Conservation (phyloP, 2,113 vertebrate species). For the Lepisosteus osseus region DNA sequence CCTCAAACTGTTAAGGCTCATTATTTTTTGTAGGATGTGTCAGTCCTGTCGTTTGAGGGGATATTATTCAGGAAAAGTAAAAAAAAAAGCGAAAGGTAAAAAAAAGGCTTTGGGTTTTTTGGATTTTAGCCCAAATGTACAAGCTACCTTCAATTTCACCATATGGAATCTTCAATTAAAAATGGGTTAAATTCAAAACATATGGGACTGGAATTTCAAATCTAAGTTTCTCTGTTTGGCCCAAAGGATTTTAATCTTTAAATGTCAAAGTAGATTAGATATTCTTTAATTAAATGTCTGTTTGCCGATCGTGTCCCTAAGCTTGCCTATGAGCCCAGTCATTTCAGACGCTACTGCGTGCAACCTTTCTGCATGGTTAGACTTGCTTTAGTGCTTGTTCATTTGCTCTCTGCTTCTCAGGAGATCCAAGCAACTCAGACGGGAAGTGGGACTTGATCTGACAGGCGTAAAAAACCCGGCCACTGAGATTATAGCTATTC, state of each 20-base stretch:
- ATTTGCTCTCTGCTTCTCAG: constrained; percentile 17
- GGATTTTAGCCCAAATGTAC: not conserved
- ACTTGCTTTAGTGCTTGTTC: constrained; percentile 2
- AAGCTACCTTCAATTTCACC: not conserved
- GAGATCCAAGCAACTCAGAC: constrained; percentile 16
- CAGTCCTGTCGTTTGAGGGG: not conserved
- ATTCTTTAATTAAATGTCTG: constrained; percentile 5
- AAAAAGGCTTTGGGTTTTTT: not conserved
- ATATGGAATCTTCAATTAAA: not conserved
- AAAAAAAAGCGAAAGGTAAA: not conserved
- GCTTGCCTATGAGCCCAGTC: constrained; percentile 3
- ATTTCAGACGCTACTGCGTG: constrained; percentile 14
- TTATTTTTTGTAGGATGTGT: not conserved
- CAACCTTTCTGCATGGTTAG: constrained; percentile 14
- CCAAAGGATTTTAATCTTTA: not conserved
- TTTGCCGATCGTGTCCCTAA: not conserved
- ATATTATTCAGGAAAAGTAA: not conserved
- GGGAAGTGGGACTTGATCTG: constrained; percentile 10
- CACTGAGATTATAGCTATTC: constrained; percentile 21
- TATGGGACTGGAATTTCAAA: not conserved
- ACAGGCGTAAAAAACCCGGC: constrained; percentile 15
- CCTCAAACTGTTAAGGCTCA: not conserved
- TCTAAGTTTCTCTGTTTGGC: not conserved
- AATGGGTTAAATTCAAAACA: not conserved
- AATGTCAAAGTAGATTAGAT: constrained; percentile 4